A percentile compares a stretch with the other conserved stretches of the same genome.
Evolutionary conservation across 2,797 vertebrate species (phyloP).

Genomic region (Podargus strigoides): DNA sequence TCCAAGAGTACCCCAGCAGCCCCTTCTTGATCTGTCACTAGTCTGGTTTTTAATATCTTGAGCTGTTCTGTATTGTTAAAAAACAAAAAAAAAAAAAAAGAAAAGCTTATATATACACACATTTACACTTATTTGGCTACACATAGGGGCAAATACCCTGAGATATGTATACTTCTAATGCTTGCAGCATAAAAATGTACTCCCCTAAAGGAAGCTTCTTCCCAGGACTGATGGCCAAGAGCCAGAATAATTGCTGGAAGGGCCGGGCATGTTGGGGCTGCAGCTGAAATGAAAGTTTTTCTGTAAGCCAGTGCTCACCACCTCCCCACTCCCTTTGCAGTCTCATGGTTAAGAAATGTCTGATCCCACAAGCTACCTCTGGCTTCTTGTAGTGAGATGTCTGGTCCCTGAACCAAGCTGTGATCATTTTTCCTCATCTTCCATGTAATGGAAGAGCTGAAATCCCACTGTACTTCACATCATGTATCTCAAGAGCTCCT

Average conservation of each 20-base stretch:
- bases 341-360: not conserved
- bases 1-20: not conserved
- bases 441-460: not conserved
- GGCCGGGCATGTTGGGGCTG: not conserved
- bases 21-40: not conserved
- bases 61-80: no score
- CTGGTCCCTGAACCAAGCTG: not conserved
- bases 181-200: conserved; percentile 22
- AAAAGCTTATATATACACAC: no score
- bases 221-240: conserved; percentile 41
- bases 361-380: not conserved
- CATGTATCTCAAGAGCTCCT: not conserved
- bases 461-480: not conserved
- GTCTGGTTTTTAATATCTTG: no score
- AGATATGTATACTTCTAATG: not conserved
- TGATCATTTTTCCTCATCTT: not conserved
- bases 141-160: not conserved
- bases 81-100: no score
- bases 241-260: conserved; percentile 49
- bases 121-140: not conserved
- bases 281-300: conserved; percentile 19
- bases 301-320: not conserved
- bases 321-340: not conserved
- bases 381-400: not conserved
- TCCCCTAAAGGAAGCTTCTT: conserved; percentile 57